Evolutionary conservation across 2,113 vertebrate genomes (phyloP).

Genomic region (Tricholaema leucomelas): DNA sequence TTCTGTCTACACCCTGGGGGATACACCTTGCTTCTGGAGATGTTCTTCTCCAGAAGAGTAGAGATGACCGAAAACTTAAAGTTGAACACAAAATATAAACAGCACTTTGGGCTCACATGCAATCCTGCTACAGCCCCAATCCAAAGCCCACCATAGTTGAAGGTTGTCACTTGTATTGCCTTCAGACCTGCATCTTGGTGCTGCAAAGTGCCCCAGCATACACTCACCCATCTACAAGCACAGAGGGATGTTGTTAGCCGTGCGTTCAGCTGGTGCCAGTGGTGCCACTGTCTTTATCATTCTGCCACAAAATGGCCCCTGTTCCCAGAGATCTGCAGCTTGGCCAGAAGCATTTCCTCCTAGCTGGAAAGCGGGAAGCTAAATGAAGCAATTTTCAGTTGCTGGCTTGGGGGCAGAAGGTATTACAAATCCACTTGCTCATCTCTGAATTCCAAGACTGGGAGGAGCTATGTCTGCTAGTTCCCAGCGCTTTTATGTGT

Average conservation of each 20-base stretch:
- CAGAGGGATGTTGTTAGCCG: background rate
- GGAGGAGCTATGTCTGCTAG: background rate
- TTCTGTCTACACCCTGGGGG: background rate
- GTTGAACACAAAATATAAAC: background rate
- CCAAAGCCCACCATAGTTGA: background rate
- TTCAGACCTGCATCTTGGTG: background rate
- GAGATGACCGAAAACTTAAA: background rate
- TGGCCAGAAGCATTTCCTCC: background rate
- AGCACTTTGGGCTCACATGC: background rate
- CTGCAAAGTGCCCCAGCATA: background rate
- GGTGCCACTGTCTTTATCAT: background rate
- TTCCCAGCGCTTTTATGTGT: background rate
- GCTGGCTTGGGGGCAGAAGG: background rate
- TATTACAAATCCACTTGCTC: background rate
- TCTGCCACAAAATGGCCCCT: background rate
- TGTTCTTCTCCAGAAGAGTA: background rate
- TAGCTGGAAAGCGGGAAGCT: background rate
- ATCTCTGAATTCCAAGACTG: background rate
- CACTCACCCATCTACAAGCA: background rate
- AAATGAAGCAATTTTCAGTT: background rate
- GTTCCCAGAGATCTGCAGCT: background rate
- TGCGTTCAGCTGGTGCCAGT: background rate
- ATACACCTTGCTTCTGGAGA: background rate
- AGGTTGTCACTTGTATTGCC: background rate
- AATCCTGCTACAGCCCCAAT: background rate